A percentile compares a stretch with the other conserved stretches of the same genome.
These are phyloP conservation scores for Rhagoletis zephyria DNA, from an alignment of 1,140 invertebrate genomes.

Conservation along the genomic window DNA sequence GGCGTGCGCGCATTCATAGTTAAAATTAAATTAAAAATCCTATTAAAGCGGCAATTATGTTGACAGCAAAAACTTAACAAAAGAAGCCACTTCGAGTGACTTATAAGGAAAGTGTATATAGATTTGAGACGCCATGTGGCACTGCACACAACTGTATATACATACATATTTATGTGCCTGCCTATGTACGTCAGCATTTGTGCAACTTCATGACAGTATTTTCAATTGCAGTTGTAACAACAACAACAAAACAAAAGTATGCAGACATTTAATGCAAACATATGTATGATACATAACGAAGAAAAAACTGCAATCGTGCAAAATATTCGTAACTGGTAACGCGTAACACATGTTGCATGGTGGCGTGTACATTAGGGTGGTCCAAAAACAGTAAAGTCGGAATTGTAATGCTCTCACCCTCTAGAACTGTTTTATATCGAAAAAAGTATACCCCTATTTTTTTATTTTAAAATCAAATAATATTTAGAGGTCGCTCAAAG, in stretches of 20 bases:
- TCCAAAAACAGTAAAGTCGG: too few relatives aligned
- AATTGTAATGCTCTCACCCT: too few relatives aligned
- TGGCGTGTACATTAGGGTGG: too few relatives aligned
- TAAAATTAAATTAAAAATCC: constrained; percentile 17
- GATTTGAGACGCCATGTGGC: not conserved
- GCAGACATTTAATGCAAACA: not conserved
- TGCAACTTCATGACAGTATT: not conserved
- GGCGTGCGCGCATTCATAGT: not conserved
- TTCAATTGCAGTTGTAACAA: not conserved
- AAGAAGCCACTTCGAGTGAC: not conserved
- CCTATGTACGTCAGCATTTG: not conserved
- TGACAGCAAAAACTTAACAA: not conserved
- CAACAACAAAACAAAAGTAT: not conserved
- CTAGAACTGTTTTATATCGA: too few relatives aligned
- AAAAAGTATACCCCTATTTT: too few relatives aligned
- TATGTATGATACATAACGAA: not conserved
- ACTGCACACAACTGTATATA: not conserved
- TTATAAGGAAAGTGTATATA: not conserved
- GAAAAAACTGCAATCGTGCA: not conserved
- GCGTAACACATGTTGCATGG: not conserved
- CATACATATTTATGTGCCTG: not conserved
- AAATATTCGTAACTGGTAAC: not conserved
- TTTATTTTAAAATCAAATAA: too few relatives aligned
- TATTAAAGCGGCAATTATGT: not conserved
- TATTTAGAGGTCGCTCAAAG: too few relatives aligned